Percentiles rank a stretch among this genome's conserved stretches.
Evolutionary conservation across 2,797 vertebrate genomes (phyloP).

Genomic region (Fratercula arctica): DNA sequence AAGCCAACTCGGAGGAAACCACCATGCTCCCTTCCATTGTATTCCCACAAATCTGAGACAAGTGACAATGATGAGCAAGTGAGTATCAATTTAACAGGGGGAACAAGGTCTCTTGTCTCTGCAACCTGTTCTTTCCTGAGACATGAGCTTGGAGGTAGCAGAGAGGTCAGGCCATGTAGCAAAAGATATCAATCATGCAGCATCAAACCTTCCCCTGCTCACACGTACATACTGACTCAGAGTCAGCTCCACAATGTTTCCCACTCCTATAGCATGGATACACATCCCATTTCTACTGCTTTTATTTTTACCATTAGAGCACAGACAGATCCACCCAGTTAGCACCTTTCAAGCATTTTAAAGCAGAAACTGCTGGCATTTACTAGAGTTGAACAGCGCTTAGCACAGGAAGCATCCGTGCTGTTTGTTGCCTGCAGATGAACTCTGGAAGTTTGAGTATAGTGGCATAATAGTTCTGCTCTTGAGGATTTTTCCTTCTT

Average conservation of each 20-base stretch:
- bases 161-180: not conserved
- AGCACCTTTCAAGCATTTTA: not conserved
- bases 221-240: not conserved
- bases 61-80: slow-evolving; percentile 80
- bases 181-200: not conserved
- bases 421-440: not conserved
- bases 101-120: not conserved
- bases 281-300: not conserved
- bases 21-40: slow-evolving; percentile 80
- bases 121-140: not conserved
- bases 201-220: not conserved
- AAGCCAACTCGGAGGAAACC: slow-evolving; percentile 80
- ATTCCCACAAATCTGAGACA: slow-evolving; percentile 70
- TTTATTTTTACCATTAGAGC: not conserved
- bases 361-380: not conserved
- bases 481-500: not conserved
- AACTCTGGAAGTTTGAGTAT: not conserved
- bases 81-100: slow-evolving; percentile 38
- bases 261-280: not conserved
- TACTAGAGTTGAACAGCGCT: not conserved
- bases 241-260: not conserved
- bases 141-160: not conserved
- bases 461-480: not conserved
- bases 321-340: not conserved
- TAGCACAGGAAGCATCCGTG: not conserved